These are phyloP conservation scores for Microcebus murinus DNA, from an alignment of 2,113 vertebrate genomes.

Conservation along the genomic window DNA sequence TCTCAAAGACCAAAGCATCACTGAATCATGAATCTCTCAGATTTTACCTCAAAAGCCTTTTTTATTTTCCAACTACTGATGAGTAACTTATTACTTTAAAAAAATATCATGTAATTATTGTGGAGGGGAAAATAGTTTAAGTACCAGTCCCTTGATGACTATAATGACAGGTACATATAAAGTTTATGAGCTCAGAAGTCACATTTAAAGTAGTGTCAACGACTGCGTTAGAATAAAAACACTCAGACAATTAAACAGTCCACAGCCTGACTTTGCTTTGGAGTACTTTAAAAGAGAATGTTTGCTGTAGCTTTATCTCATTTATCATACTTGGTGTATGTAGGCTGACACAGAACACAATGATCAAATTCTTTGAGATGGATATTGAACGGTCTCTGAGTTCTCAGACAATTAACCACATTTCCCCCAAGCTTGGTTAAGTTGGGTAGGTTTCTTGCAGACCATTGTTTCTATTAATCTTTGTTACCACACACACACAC, in stretches of 20 bases:
- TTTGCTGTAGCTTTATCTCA: not conserved
- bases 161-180: not conserved
- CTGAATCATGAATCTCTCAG: not conserved
- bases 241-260: not conserved
- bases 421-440: not conserved
- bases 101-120: not conserved
- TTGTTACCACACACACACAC: not conserved
- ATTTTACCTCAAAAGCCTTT: not conserved
- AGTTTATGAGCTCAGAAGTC: constrained; percentile 1
- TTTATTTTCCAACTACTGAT: not conserved
- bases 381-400: not conserved
- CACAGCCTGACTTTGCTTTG: not conserved
- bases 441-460: not conserved
- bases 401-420: not conserved
- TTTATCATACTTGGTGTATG: not conserved
- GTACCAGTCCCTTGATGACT: not conserved
- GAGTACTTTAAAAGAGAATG: not conserved
- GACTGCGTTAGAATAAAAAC: not conserved
- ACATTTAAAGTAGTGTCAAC: not conserved
- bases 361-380: not conserved
- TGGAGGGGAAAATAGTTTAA: not conserved
- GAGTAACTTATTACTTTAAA: not conserved
- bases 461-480: not conserved
- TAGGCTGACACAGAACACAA: not conserved
- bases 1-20: not conserved